Base-by-base conservation (phyloP, 2,797 vertebrate genomes). In the Melopsittacus undulatus region DNA sequence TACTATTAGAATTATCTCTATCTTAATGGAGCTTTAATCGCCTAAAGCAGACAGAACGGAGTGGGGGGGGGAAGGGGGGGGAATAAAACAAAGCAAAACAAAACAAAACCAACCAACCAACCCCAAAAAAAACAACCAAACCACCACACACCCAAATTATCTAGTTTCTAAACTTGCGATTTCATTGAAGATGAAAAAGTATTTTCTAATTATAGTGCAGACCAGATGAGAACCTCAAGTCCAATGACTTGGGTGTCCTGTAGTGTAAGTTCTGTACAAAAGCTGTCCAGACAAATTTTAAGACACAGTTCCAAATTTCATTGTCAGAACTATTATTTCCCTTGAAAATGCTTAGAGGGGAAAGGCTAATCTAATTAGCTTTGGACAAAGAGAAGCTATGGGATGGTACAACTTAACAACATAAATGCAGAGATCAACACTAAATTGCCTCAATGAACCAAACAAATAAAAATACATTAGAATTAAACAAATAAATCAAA, bases 91-190 rank as follows among this genome's bases (percentile, higher is more conserved):
- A 72, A 83, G 46, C 40, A 72, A 57, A 57, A 10, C 30, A 54
- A 54, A 54, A 32, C 21, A 5, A 56, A 56, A 23, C 6, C 32
- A 56, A n/a, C 21, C 13, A 19, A 22, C 13, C 9, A n/a, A n/a
- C n/a, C n/a, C n/a, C n/a, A n/a, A n/a, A n/a, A n/a, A n/a, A n/a
- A n/a, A n/a, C n/a, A n/a, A n/a, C 4, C n/a, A 34, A 23, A 34
- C n/a, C 14, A 24, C 22, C 22, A 34, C 22, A 34, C n/a, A 7
- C 56, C 14, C 56, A 7, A 95, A 92, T 94, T 49, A 94, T 88
- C 90, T 69, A 2, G 7, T 94, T 94, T 91, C 87, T 95, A 83
- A 92, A 90, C 81, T 87, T 70, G 46, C 38, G 75, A 95, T 94
- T 96, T 95, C 72, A 89, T 76, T 85, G 87, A 89, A 94, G 40